Evolutionary conservation across 1,140 invertebrate genomes (phyloP).

Genomic region (Leptinotarsa undecemlineata): DNA sequence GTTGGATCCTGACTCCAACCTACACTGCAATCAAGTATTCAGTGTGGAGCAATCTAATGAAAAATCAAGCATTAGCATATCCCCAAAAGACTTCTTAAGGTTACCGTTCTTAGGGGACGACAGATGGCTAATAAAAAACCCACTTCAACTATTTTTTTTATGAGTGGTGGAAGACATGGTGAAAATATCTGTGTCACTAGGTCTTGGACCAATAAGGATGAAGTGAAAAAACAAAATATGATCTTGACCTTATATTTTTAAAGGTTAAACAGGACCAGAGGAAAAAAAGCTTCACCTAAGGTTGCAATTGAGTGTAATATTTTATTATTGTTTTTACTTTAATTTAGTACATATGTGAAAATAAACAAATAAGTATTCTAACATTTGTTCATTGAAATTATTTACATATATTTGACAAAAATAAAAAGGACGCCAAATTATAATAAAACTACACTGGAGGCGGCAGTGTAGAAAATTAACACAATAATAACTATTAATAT

Average conservation of each 20-base stretch:
- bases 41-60: no score
- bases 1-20: no score
- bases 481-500: constrained; percentile 39
- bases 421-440: constrained; percentile 36
- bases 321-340: constrained; percentile 45
- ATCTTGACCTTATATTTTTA: no score
- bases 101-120: no score
- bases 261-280: neutral
- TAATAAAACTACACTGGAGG: constrained; percentile 33
- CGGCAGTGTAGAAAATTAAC: constrained; percentile 32
- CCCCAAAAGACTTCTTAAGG: no score
- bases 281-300: neutral
- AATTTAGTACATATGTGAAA: constrained; percentile 46
- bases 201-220: neutral
- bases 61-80: no score
- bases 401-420: constrained; percentile 34
- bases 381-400: constrained; percentile 39
- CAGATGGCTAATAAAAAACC: no score
- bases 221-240: neutral
- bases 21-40: no score
- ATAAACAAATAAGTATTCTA: constrained; percentile 43
- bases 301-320: constrained; percentile 29
- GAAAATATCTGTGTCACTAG: no score
- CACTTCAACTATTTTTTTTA: no score
- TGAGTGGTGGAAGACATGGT: no score